phyloP scores from a whole-genome alignment of 2,113 vertebrate genomes.

The Burhinus oedicnemus region DNA sequence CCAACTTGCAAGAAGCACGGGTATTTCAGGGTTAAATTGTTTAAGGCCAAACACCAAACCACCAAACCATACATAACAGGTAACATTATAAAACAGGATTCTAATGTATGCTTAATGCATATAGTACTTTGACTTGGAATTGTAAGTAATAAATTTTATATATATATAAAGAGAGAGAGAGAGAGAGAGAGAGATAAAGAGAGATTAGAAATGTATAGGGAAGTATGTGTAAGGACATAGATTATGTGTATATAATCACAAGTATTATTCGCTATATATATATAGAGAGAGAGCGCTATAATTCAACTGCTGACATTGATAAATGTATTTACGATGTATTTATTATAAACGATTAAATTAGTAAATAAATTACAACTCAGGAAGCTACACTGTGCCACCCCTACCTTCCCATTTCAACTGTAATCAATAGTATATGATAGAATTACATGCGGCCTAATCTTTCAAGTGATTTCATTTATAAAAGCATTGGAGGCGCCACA shows the following conservation, averaged over 20 bases:
- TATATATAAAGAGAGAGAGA: no score
- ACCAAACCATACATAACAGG: neutral
- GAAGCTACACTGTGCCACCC: neutral
- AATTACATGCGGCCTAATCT: neutral
- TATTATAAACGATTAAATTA: neutral
- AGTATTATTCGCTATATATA: neutral
- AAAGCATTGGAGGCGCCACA: neutral
- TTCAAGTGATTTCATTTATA: neutral
- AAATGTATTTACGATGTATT: neutral
- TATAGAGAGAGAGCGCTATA: no score
- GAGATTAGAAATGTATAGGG: neutral
- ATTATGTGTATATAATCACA: neutral
- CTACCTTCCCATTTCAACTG: neutral
- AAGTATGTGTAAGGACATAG: neutral
- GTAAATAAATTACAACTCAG: neutral
- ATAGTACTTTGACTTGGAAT: neutral
- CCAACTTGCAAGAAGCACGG: neutral
- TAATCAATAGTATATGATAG: neutral
- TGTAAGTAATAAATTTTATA: neutral
- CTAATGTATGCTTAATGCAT: neutral
- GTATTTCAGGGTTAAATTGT: neutral
- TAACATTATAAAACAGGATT: neutral
- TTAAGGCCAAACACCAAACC: neutral
- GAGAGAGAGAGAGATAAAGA: no score
- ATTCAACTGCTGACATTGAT: neutral